These are phyloP conservation scores for Ganaspis sp. DNA, from an alignment of 1,140 invertebrate species.

Conservation along the genomic window DNA sequence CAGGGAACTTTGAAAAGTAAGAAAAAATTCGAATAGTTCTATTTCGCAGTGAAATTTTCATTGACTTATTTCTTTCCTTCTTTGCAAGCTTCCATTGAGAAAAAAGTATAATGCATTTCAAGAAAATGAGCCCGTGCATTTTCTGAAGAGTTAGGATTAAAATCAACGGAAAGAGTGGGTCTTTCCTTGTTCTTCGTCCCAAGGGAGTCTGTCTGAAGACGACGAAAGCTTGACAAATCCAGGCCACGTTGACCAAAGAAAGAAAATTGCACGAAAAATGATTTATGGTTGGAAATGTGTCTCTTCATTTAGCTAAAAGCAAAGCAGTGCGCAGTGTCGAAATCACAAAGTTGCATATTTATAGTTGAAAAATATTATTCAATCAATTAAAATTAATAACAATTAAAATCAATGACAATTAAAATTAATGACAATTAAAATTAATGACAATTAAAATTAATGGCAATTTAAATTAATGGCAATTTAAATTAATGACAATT, in stretches of 20 bases:
- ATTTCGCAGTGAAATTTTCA: no score
- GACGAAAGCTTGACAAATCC: conserved; percentile 16
- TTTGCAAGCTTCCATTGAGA: not conserved
- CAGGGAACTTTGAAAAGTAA: no score
- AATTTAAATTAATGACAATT: no score
- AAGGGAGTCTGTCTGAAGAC: conserved; percentile 6
- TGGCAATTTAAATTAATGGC: no score
- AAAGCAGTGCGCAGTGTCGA: not conserved
- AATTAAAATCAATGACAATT: no score
- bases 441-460: no score
- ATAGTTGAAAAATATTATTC: not conserved
- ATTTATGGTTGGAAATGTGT: conserved; percentile 6
- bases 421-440: no score
- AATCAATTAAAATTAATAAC: not conserved
- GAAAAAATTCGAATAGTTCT: no score
- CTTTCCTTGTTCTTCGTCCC: conserved; percentile 35
- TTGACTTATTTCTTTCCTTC: not conserved
- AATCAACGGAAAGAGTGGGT: conserved; percentile 34
- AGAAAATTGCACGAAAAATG: conserved; percentile 9
- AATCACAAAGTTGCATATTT: not conserved
- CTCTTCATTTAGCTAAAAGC: conserved; percentile 33
- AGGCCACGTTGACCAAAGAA: not conserved
- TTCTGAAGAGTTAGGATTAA: conserved; percentile 48
- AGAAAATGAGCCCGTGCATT: conserved; percentile 51
- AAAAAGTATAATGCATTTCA: conserved; percentile 50